Percentiles rank a stretch among this genome's conserved stretches.
phyloP scores from a whole-genome alignment of 2,113 vertebrate genomes.

The Myodes glareolus region DNA sequence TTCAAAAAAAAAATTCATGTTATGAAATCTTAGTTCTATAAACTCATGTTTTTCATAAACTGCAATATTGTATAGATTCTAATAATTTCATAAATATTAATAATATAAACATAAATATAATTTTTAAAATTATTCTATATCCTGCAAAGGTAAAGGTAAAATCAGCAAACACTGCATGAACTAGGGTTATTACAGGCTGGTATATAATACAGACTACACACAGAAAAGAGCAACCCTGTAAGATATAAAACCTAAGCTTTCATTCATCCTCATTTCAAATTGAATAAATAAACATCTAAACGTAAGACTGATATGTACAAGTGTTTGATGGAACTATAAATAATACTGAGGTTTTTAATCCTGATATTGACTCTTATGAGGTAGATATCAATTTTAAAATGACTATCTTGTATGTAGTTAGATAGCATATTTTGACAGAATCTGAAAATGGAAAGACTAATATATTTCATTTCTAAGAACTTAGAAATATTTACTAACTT shows the following conservation, averaged over 20 bases:
- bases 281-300: constrained; percentile 5
- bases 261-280: not conserved
- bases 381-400: constrained; percentile 31
- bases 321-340: not conserved
- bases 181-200: not conserved
- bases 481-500: constrained; percentile 11
- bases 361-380: not conserved
- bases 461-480: constrained; percentile 32
- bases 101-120: not conserved
- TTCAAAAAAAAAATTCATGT: constrained; percentile 75
- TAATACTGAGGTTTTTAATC: not conserved
- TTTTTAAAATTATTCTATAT: not conserved
- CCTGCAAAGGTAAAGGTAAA: constrained; percentile 15
- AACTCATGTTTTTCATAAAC: not conserved
- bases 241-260: not conserved
- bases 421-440: not conserved
- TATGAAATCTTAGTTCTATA: not conserved
- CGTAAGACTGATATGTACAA: not conserved
- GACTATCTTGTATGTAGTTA: not conserved
- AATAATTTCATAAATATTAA: constrained; percentile 42
- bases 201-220: not conserved
- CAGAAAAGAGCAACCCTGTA: not conserved
- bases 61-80: constrained; percentile 3
- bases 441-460: constrained; percentile 8
- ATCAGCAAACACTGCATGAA: constrained; percentile 43